These are phyloP conservation scores for Zaprionus capensis DNA, from an alignment of 1,140 invertebrate genomes.

Conservation along the genomic window DNA sequence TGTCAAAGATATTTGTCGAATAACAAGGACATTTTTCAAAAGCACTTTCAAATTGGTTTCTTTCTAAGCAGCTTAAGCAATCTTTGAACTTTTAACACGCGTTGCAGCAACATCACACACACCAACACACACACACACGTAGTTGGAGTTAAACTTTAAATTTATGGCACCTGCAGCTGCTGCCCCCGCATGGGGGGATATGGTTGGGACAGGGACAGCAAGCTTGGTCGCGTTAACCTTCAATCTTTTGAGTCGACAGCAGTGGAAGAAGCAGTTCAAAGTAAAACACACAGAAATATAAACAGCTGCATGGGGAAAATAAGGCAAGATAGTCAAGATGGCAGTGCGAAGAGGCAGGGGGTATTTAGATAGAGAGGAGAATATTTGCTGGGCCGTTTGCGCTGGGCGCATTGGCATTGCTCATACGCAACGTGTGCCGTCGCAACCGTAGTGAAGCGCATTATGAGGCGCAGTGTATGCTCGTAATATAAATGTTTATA, in stretches of 20 bases:
- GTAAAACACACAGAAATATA: conserved; percentile 58
- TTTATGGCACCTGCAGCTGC: conserved; percentile 77
- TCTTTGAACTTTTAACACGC: conserved; percentile 43
- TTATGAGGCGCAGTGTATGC: conserved; percentile 64
- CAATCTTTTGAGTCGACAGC: conserved; percentile 68
- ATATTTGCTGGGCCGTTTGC: conserved; percentile 8
- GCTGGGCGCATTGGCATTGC: conserved; percentile 39
- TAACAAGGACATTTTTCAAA: conserved; percentile 17
- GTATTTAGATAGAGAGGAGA: neutral
- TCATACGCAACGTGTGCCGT: conserved; percentile 56
- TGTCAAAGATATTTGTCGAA: conserved; percentile 9
- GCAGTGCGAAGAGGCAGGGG: neutral
- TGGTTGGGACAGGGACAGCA: neutral
- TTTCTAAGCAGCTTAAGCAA: conserved; percentile 50
- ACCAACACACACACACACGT: conserved; percentile 4
- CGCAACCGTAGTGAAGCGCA: conserved; percentile 41
- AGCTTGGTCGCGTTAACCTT: conserved; percentile 60
- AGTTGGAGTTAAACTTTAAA: conserved; percentile 54
- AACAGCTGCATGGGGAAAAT: conserved; percentile 42
- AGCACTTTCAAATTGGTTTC: conserved; percentile 10
- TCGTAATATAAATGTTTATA: conserved; percentile 83
- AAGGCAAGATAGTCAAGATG: conserved; percentile 27
- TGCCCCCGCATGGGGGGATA: neutral
- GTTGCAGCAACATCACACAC: neutral
- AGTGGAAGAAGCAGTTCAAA: conserved; percentile 49